Evolutionary conservation across 2,888 invertebrate species (phyloP).

Genomic region (Tortrix viridana): DNA sequence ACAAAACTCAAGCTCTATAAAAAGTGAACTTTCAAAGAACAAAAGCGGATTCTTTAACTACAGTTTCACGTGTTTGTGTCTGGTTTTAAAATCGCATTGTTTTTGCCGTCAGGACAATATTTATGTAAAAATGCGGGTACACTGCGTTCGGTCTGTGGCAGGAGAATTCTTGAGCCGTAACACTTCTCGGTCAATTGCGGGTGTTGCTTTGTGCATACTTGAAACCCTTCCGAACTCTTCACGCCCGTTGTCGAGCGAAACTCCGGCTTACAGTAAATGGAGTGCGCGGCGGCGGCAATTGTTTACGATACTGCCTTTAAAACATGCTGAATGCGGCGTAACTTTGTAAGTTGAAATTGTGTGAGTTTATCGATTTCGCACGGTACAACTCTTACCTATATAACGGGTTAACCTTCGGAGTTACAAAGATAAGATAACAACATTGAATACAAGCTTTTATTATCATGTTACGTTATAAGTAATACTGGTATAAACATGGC

Average conservation of each 20-base stretch:
- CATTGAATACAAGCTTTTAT: background rate
- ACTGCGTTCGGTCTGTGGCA: constrained; percentile 55
- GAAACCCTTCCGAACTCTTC: constrained; percentile 54
- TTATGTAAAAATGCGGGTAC: constrained; percentile 55
- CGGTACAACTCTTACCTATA: background rate
- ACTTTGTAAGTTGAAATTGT: constrained; percentile 1
- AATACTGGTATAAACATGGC: background rate
- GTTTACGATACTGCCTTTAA: constrained; percentile 22
- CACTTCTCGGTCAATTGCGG: constrained; percentile 62
- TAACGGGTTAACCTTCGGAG: background rate
- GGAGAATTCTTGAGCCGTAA: constrained; percentile 57
- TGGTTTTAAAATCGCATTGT: constrained; percentile 32
- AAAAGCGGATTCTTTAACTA: constrained; percentile 11
- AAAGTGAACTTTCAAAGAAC: constrained; percentile 6
- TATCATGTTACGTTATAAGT: background rate
- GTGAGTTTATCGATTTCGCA: background rate
- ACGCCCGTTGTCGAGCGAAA: constrained; percentile 43
- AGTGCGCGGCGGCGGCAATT: constrained; percentile 33
- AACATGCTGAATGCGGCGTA: constrained; percentile 17
- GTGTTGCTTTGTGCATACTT: constrained; percentile 61
- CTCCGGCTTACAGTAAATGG: constrained; percentile 36
- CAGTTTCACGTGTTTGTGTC: constrained; percentile 6
- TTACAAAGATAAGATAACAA: background rate
- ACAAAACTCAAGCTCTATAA: constrained; percentile 8
- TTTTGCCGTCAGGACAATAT: constrained; percentile 50